Evolutionary conservation across 2,113 vertebrate genomes (phyloP), one percentile per base, ranked within the genome.

Genomic region (Lagopus muta): DNA sequence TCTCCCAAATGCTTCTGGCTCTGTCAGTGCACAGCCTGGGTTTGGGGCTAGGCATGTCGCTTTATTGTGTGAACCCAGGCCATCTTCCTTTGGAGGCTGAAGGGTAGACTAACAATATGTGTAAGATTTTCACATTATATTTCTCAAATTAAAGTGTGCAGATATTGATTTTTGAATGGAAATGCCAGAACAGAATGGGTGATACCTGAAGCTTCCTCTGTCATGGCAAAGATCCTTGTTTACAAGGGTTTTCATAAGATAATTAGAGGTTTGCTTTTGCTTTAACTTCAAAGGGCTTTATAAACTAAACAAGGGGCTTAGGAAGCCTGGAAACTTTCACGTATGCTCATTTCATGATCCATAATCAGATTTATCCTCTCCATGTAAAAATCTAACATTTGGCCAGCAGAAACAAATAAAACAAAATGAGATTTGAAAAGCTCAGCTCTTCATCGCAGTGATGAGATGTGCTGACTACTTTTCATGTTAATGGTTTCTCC

Each of bases 221-320:
- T 62, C n/a, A 48, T 8, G 7, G 16, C 67, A 79, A 82, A 13
- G 14, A 5, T 34, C 5, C 8, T 80, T 55, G n/a, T 70, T 89
- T 24, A 34, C 18, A 79, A 66, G 36, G 6, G 1, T 48, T 88
- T 90, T 74, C 64, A 62, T 75, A 50, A 76, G 43, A 42, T 73
- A 93, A 58, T 76, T 62, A 87, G 69, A 88, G 34, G 34, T 20
- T 91, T 91, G 24, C 0, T 80, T 92, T 88, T 83, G 11, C 67
- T 95, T 88, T 57, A 78, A 71, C 38, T 94, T 93, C 65, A 75
- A 81, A 93, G 65, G 61, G 25, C 4, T 80, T 90, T 67, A 8
- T 34, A 88, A 81, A 48, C 2, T 65, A 1, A 62, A 10, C 10
- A 52, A 86, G 7, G 11, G 55, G 8, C 34, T 71, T 73, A 69